A percentile compares a stretch with the other conserved stretches of the same genome.
Evolutionary conservation across 2,797 vertebrate species (phyloP).

Genomic region (Leptoclinus maculatus): DNA sequence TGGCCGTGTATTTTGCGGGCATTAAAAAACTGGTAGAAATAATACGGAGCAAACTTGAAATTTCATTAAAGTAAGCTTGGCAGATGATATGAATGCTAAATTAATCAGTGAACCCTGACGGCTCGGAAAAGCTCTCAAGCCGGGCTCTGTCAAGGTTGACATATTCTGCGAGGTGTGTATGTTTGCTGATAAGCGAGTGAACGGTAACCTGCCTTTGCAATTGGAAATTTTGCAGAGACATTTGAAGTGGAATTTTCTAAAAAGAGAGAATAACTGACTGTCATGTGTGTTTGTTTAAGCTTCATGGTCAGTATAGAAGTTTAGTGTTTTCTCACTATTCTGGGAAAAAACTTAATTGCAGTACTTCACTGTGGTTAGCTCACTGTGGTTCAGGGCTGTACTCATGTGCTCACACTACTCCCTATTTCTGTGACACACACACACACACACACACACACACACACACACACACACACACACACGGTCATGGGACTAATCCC

Average conservation of each 20-base stretch:
- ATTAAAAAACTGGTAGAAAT: conserved; percentile 26
- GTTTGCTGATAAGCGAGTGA: conserved; percentile 55
- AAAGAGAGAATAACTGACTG: neutral
- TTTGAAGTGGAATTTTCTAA: conserved; percentile 24
- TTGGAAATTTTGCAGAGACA: conserved; percentile 22
- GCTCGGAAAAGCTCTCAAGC: conserved; percentile 39
- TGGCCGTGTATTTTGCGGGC: neutral
- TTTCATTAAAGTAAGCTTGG: conserved; percentile 39
- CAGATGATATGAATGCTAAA: conserved; percentile 49
- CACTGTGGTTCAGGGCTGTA: conserved; percentile 50
- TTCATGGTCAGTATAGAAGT: conserved; percentile 19
- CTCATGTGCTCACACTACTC: conserved; percentile 25
- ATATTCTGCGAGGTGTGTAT: conserved; percentile 42
- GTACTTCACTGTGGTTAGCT: conserved; percentile 60
- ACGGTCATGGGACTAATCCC: conserved; percentile 47
- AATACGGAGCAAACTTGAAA: conserved; percentile 41
- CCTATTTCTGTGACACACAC: conserved; percentile 27
- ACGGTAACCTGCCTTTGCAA: conserved; percentile 29
- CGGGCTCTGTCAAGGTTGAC: conserved; percentile 45
- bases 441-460: conserved; percentile 9
- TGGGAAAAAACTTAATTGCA: conserved; percentile 64
- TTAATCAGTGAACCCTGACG: conserved; percentile 46
- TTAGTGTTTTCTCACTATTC: conserved; percentile 65
- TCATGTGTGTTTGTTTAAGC: conserved; percentile 26
- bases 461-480: neutral